Base-by-base conservation (phyloP, 2,888 invertebrate species). In the Caenorhabditis sp. region DNA sequence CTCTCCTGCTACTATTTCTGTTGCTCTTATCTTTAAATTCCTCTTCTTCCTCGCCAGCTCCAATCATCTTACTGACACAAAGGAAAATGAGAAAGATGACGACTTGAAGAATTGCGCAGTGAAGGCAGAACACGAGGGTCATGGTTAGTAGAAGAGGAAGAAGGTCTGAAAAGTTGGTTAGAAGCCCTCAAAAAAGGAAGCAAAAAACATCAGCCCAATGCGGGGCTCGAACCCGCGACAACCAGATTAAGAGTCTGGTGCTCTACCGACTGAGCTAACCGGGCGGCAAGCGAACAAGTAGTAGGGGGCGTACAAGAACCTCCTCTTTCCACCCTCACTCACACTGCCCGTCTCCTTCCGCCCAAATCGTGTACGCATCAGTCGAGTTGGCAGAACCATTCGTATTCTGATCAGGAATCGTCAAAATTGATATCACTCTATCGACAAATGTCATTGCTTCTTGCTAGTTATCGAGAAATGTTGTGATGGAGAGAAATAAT, bases 191-290 rank as follows among this genome's bases (percentile, higher is more conserved):
- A 24, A 2, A 24, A 54, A 54, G 12, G 26, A 54, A 26, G 10
- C 24, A 63, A 75, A 64, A 54, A 24, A 73, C 24, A 54, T 84
- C 74, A 89, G 90, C 89, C 89, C 90, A 86, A 89, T 90, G 89
- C 89, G 90, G 89, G 90, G 89, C 90, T 90, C 90, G 89, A 90
- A 90, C 89, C 90, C 90, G 89, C 89, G 90, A 89, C 89, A 89
- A 86, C 89, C 88, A 90, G 90, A 89, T 90, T 90, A 89, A 90
- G 89, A 90, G 88, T 89, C 88, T 89, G 89, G 90, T 89, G 90
- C 89, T 89, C 89, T 89, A 89, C 90, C 88, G 89, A 89, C 90
- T 90, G 89, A 89, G 90, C 90, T 89, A 90, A 90, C 89, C 88
- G 75, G 58, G 47, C 64, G 47, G 49, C 44, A 49, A 49, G 4